These are phyloP conservation scores for Clavelina lepadiformis DNA, from an alignment of 23 tunicate species.

Conservation along the genomic window DNA sequence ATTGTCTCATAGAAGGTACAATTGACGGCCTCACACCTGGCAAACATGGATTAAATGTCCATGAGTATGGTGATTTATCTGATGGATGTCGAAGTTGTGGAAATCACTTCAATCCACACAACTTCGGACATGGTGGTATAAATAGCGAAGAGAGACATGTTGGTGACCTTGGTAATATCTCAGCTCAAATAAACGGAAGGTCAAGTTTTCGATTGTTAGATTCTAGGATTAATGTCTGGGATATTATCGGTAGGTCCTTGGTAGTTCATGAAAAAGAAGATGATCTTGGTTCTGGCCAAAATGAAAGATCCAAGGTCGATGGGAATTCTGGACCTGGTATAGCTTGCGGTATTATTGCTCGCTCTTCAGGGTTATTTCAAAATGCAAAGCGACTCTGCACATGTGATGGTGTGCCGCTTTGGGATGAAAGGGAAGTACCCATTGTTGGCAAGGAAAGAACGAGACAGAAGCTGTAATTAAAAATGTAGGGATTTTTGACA, in stretches of 20 bases:
- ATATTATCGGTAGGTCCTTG: constrained; percentile 77
- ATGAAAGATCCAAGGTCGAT: constrained; percentile 23
- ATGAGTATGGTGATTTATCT: constrained; percentile 81
- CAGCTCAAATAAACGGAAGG: constrained; percentile 49
- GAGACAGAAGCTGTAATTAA: constrained; percentile 33
- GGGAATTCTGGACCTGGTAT: constrained; percentile 76
- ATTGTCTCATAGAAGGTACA: constrained; percentile 79
- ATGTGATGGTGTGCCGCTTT: constrained; percentile 78
- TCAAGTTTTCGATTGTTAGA: constrained; percentile 68
- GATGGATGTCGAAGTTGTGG: constrained; percentile 87
- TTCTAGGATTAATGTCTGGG: constrained; percentile 58
- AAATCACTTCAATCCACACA: constrained; percentile 66
- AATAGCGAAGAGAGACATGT: constrained; percentile 50
- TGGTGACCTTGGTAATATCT: constrained; percentile 82
- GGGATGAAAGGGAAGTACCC: constrained; percentile 93
- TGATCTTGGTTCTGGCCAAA: constrained; percentile 31
- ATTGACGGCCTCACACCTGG: constrained; percentile 88
- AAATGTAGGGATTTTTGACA: no score
- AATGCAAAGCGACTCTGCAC: constrained; percentile 69
- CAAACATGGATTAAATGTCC: constrained; percentile 62
- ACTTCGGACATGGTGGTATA: constrained; percentile 42
- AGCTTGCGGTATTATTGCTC: constrained; percentile 82
- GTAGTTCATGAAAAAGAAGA: constrained; percentile 71
- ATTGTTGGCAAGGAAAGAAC: constrained; percentile 56
- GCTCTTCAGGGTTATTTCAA: constrained; percentile 84